Base-by-base conservation (phyloP, 2,113 vertebrate species). In the Hydropotes inermis region DNA sequence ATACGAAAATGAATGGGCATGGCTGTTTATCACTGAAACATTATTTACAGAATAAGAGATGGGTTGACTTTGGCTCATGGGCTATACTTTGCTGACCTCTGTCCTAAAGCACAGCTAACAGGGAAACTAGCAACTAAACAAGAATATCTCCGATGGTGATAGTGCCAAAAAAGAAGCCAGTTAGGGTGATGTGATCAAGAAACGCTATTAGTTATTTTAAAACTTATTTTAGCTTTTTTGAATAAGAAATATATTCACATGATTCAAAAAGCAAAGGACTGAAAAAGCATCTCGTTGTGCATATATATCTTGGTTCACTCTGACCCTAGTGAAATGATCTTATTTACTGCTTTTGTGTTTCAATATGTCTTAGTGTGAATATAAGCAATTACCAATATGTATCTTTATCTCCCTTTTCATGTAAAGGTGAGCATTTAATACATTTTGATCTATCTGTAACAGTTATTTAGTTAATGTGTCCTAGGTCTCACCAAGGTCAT, bases 311-410 rank as follows among this genome's bases (percentile, higher is more conserved):
- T 93, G 13, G 11, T 94, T 92, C n/a, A 64, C 17, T 58, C 61
- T 93, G 58, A 83, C 33, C 8, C 25, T 11, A 70, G 58, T 45
- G 67, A 30, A 43, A 36, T 74, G 52, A 60, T 87, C 88, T 93
- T 70, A 64, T 88, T 96, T 84, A 84, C 9, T 93, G 78, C 60
- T 87, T 92, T 87, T 87, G 60, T 92, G 30, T 76, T 86, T 91
- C 25, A 95, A 33, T 82, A n/a, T 84, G 94, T 61, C 45, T 96
- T 90, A 91, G 78, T 58, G 23, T 15, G 61, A 87, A 82, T 64
- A 43, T 36, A 89, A 97, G 2, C 82, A 88, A 76, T 94, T 88
- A 55, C 47, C 91, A 81, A 93, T 85, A 52, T 54, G 19, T 50
- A 64, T 58, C 5, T 15, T 79, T 70, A 36, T 23, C 58, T 17